Conservation (phyloP, 2,113 vertebrate genomes). For the Todiramphus chloris region DNA sequence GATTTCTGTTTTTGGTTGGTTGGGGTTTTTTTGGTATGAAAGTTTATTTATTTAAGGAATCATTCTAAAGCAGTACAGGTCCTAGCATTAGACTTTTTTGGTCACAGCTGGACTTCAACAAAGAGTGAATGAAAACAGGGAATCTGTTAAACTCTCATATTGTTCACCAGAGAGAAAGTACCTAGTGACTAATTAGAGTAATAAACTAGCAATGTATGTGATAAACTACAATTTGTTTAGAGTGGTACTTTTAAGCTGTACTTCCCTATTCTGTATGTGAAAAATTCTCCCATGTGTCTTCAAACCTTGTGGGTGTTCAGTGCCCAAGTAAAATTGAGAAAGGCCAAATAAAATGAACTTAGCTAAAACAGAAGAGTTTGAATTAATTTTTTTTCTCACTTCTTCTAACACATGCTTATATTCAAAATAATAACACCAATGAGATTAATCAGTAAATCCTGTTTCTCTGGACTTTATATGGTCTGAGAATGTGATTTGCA, state of each 20-base stretch:
- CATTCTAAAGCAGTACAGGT: not conserved
- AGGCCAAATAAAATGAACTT: not conserved
- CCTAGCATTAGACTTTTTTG: not conserved
- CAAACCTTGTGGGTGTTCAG: not conserved
- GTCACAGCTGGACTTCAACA: not conserved
- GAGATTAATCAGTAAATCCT: slow-evolving; percentile 27
- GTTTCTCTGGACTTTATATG: slow-evolving; percentile 16
- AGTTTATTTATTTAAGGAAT: not conserved
- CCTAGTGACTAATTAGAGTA: not conserved
- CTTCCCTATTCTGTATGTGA: not conserved
- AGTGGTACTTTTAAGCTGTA: not conserved
- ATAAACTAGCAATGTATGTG: not conserved
- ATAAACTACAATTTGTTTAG: not conserved
- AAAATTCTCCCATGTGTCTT: not conserved
- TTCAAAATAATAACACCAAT: not conserved
- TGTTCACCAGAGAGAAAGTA: not conserved
- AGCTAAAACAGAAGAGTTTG: not conserved
- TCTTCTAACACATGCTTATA: not conserved
- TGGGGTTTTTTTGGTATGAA: not conserved
- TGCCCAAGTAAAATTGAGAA: not conserved
- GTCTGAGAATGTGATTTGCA: slow-evolving; percentile 31
- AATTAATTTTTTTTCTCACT: not conserved
- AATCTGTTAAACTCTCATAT: not conserved
- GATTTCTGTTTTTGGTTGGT: not conserved
- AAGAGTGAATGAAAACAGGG: not conserved